Percentiles rank a stretch among this genome's conserved stretches.
Evolutionary conservation across 2,797 vertebrate species (phyloP).

Genomic region (Anolis apletophallus): DNA sequence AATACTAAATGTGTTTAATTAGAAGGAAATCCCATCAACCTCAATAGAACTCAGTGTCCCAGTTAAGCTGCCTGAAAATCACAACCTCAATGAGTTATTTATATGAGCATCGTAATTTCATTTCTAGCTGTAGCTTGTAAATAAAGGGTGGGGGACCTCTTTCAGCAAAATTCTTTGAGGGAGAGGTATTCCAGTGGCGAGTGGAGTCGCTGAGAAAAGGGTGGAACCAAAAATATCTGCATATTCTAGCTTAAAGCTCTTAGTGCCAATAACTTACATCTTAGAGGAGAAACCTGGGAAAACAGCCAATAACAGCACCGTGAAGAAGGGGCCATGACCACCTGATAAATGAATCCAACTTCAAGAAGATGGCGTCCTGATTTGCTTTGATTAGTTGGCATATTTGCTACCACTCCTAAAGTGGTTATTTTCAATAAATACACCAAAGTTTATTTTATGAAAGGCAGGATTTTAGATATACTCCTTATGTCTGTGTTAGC

Average conservation of each 20-base stretch:
- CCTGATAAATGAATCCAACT: background rate
- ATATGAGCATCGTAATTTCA: background rate
- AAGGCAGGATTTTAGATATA: background rate
- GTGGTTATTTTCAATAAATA: background rate
- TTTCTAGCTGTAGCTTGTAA: background rate
- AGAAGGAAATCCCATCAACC: background rate
- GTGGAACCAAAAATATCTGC: no score
- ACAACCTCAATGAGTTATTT: background rate
- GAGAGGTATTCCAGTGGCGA: no score
- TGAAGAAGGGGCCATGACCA: no score
- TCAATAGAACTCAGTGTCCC: background rate
- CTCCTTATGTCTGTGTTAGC: background rate
- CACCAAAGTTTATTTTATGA: background rate
- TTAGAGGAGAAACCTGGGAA: no score
- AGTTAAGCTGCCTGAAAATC: background rate
- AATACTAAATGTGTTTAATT: slow-evolving; percentile 15
- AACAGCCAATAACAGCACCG: no score
- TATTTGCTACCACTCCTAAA: background rate
- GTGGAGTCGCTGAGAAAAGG: no score
- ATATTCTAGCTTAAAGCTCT: no score
- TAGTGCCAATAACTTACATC: no score
- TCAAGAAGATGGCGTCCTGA: background rate
- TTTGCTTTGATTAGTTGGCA: background rate
- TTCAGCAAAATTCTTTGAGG: no score
- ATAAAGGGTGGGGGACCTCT: background rate